Evolutionary conservation across 2,888 invertebrate genomes (phyloP).

Genomic region (Rotaria magnacalcarata): DNA sequence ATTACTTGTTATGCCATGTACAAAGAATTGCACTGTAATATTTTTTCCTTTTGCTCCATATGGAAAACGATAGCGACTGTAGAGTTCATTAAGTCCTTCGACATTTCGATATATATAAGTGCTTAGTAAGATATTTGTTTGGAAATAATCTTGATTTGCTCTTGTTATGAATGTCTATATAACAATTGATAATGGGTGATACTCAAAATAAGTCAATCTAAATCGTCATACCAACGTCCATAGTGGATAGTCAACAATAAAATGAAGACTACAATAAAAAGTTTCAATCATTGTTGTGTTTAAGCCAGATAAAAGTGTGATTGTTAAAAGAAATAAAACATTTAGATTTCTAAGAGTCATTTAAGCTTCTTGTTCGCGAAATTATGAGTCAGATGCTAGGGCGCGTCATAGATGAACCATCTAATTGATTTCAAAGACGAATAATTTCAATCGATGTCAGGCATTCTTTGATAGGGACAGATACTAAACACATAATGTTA

Average conservation of each 20-base stretch:
- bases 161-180: background rate
- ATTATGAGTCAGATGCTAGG: background rate
- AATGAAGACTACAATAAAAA: conserved; percentile 8
- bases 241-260: conserved; percentile 20
- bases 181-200: background rate
- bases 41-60: background rate
- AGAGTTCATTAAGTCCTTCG: conserved; percentile 14
- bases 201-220: background rate
- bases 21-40: background rate
- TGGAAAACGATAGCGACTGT: background rate
- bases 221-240: background rate
- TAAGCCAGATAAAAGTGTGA: background rate
- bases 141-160: conserved; percentile 10
- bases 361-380: background rate
- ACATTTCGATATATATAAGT: conserved; percentile 27
- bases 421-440: background rate
- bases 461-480: too few species aligned
- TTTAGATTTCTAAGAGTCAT: background rate
- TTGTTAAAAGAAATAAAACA: background rate
- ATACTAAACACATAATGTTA: too few species aligned
- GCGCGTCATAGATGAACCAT: background rate
- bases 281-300: background rate
- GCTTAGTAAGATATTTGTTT: background rate
- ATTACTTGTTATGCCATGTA: background rate
- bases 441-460: background rate